phyloP scores from a whole-genome alignment of 2,888 invertebrate genomes.

The Agrochola macilenta region DNA sequence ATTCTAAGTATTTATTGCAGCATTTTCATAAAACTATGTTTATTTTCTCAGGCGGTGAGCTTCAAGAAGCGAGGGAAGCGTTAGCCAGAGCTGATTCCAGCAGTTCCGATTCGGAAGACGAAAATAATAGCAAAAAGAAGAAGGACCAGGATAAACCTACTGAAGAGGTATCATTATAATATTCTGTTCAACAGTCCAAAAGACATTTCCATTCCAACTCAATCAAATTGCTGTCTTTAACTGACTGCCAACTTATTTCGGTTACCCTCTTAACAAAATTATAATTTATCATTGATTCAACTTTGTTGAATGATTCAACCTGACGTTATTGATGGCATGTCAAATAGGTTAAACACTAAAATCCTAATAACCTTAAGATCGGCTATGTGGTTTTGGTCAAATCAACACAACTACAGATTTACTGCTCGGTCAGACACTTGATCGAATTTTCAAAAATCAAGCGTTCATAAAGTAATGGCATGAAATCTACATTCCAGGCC shows the following conservation, averaged over 20 bases:
- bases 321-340: neutral
- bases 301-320: neutral
- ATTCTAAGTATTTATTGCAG: neutral
- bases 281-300: too few relatives aligned
- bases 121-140: constrained; percentile 90
- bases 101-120: constrained; percentile 95
- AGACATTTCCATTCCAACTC: neutral
- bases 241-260: too few relatives aligned
- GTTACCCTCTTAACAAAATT: too few relatives aligned
- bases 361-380: neutral
- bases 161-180: constrained; percentile 89
- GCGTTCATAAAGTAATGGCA: neutral
- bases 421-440: too few relatives aligned
- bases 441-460: neutral
- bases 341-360: neutral
- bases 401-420: too few relatives aligned
- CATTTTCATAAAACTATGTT: neutral
- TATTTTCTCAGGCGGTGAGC: constrained; percentile 91
- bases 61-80: constrained; percentile 96
- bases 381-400: too few relatives aligned
- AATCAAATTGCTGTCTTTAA: neutral
- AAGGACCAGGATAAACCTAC: constrained; percentile 91
- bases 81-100: constrained; percentile 95
- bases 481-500: constrained; percentile 88
- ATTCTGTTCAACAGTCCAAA: neutral